phyloP scores from a whole-genome alignment of 2,797 vertebrate genomes.

The Syngnathus rostellatus region DNA sequence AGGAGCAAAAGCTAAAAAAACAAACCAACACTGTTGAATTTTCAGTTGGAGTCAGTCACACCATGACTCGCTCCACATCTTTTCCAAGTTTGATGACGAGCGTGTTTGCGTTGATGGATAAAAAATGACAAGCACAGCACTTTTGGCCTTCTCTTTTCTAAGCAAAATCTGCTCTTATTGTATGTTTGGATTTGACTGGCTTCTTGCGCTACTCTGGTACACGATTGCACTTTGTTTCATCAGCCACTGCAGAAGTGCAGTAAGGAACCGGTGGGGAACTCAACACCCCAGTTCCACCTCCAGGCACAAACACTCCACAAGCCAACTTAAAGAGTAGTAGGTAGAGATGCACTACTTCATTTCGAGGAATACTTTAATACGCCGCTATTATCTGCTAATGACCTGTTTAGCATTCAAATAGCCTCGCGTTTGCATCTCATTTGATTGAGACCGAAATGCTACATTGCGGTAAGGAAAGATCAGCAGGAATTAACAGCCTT shows the following conservation, averaged over 20 bases:
- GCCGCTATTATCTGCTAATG: conserved; percentile 59
- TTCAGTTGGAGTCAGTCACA: not conserved
- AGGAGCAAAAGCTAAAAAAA: conserved; percentile 3
- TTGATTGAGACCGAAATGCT: conserved; percentile 26
- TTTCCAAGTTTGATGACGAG: conserved; percentile 44
- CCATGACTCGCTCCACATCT: conserved; percentile 8
- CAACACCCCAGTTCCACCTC: conserved; percentile 50
- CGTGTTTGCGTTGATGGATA: conserved; percentile 44
- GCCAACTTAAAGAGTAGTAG: conserved; percentile 64
- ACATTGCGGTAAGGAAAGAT: conserved; percentile 9
- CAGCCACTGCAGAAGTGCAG: conserved; percentile 65
- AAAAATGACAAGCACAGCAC: conserved; percentile 61
- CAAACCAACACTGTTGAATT: not conserved
- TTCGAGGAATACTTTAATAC: conserved; percentile 64
- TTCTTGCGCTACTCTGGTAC: conserved; percentile 58
- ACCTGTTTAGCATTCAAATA: conserved; percentile 64
- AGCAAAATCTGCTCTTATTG: conserved; percentile 41
- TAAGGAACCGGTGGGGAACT: conserved; percentile 60
- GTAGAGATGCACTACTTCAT: conserved; percentile 50
- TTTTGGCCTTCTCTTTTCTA: conserved; percentile 38
- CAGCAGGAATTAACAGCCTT: conserved; percentile 17
- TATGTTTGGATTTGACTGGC: conserved; percentile 56
- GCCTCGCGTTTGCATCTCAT: conserved; percentile 45
- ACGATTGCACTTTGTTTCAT: conserved; percentile 64
- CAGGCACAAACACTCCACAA: conserved; percentile 64